phyloP scores from a whole-genome alignment of 30 jellyfish, hydroid and myxozoan species.

The Chironex yamaguchii region DNA sequence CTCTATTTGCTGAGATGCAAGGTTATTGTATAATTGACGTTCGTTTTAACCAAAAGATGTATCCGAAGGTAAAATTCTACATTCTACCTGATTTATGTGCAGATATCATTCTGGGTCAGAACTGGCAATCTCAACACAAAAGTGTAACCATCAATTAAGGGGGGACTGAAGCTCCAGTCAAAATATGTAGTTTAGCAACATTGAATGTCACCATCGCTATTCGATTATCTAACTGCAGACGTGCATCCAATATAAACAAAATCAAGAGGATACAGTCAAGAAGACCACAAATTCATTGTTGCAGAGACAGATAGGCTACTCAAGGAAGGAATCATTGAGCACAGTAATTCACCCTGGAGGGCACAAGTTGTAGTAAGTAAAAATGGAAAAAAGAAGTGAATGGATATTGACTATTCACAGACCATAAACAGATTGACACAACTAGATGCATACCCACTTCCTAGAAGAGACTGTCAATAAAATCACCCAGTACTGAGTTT shows the following conservation, averaged over 20 bases:
- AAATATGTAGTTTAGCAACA: constrained; percentile 24
- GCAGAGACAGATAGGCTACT: constrained; percentile 52
- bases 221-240: constrained; percentile 55
- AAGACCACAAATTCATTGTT: constrained; percentile 53
- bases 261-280: constrained; percentile 49
- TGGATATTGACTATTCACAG: constrained; percentile 46
- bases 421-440: constrained; percentile 18
- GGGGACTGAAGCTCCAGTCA: constrained; percentile 42
- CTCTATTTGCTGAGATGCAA: constrained; percentile 14
- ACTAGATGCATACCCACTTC: constrained; percentile 51
- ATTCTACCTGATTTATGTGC: constrained; percentile 56
- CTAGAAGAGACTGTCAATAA: constrained; percentile 15
- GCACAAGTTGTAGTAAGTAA: constrained; percentile 39
- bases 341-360: constrained; percentile 76
- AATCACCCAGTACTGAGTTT: constrained; percentile 32
- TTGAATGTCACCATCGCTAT: constrained; percentile 60
- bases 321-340: constrained; percentile 69
- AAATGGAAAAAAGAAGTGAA: constrained; percentile 6
- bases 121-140: constrained; percentile 52
- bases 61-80: constrained; percentile 1
- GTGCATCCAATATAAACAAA: constrained; percentile 64
- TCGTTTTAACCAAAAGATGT: background rate
- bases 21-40: constrained; percentile 43
- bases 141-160: constrained; percentile 54
- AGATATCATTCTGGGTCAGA: constrained; percentile 65